Evolutionary conservation across 2,888 invertebrate species (phyloP).

Genomic region (Clistopyga incitator): DNA sequence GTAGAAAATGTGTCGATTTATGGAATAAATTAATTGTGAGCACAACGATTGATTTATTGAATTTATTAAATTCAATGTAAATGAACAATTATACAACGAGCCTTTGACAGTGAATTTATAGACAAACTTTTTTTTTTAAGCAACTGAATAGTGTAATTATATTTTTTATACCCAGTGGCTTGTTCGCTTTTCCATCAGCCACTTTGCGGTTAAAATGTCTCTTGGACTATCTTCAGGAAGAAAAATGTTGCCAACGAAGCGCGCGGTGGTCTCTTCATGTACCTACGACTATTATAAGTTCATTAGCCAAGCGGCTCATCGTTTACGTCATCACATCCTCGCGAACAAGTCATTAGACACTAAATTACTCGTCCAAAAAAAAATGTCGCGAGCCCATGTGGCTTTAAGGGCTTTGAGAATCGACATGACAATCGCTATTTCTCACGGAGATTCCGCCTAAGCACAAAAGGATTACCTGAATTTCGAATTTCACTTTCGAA

Average conservation of each 20-base stretch:
- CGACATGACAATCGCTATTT: not conserved
- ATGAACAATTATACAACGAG: no score
- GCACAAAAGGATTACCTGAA: not conserved
- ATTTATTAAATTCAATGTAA: no score
- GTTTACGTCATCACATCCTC: not conserved
- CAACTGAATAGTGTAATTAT: not conserved
- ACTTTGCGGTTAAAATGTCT: slow-evolving; percentile 18
- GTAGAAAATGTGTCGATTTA: no score
- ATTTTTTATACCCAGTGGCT: slow-evolving; percentile 39
- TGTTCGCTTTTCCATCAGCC: slow-evolving; percentile 60
- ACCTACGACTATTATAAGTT: slow-evolving; percentile 45
- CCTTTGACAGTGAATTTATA: no score
- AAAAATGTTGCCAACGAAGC: not conserved
- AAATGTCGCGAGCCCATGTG: not conserved
- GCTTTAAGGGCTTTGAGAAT: not conserved
- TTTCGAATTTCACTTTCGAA: not conserved
- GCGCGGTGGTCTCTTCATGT: not conserved
- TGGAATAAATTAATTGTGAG: no score
- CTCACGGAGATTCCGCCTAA: not conserved
- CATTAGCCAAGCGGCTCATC: slow-evolving; percentile 6
- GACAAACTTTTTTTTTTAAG: no score
- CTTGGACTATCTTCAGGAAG: slow-evolving; percentile 25
- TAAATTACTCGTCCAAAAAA: not conserved
- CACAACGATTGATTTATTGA: no score
- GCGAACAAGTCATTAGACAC: not conserved